Evolutionary conservation across 2,797 vertebrate species (phyloP).

Genomic region (Anguilla anguilla): DNA sequence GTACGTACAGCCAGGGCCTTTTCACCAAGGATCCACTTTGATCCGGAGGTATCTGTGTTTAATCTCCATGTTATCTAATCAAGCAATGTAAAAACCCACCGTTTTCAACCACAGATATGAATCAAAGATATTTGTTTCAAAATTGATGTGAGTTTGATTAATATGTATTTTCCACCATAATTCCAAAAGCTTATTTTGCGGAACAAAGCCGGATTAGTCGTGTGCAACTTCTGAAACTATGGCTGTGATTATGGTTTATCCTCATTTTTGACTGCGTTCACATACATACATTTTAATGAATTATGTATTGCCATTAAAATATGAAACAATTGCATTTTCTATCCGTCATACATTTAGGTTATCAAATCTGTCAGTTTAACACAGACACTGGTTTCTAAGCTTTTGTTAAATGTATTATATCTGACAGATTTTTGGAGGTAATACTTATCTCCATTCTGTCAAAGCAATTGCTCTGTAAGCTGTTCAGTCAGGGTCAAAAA

Average conservation of each 20-base stretch:
- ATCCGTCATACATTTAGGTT: not conserved
- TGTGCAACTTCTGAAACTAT: not conserved
- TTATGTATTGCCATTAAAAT: not conserved
- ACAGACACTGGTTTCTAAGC: not conserved
- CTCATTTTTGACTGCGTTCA: not conserved
- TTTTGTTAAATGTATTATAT: not conserved
- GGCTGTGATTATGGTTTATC: not conserved
- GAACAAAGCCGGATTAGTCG: slow-evolving; percentile 17
- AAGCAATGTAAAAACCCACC: slow-evolving; percentile 41
- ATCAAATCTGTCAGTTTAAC: not conserved
- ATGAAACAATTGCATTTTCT: not conserved
- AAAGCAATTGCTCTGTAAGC: not conserved
- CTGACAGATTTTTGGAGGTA: not conserved
- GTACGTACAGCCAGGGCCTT: slow-evolving; percentile 43
- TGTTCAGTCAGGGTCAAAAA: not conserved
- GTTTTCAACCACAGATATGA: slow-evolving; percentile 28
- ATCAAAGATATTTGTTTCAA: slow-evolving; percentile 22
- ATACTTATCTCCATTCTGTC: not conserved
- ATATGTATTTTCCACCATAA: slow-evolving; percentile 29
- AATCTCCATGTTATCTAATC: slow-evolving; percentile 45
- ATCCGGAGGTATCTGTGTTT: slow-evolving; percentile 45
- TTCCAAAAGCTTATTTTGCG: slow-evolving; percentile 15
- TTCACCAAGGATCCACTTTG: slow-evolving; percentile 41
- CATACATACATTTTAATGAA: not conserved
- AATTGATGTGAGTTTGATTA: slow-evolving; percentile 29